Conservation (phyloP, 2,113 vertebrate genomes). For the Osmerus eperlanus region DNA sequence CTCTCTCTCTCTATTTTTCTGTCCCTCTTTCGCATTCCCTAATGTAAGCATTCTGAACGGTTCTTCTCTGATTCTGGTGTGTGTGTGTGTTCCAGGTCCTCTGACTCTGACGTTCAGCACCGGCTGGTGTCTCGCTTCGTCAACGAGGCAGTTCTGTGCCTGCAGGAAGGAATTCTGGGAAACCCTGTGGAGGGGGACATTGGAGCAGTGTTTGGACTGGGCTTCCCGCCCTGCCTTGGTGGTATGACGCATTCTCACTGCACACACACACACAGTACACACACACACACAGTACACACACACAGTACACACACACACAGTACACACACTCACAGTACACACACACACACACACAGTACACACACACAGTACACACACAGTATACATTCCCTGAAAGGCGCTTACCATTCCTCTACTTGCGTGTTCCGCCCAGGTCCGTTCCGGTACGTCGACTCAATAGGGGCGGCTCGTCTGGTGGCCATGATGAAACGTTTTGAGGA, state of each 20-base stretch:
- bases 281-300: neutral
- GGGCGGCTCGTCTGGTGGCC: conserved; percentile 76
- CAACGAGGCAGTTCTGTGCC: conserved; percentile 89
- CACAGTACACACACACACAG: too few relatives aligned
- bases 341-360: neutral
- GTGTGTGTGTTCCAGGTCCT: conserved; percentile 71
- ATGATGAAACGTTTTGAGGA: conserved; percentile 79
- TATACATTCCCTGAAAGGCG: neutral
- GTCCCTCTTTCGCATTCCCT: neutral
- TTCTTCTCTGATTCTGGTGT: neutral
- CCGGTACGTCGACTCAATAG: conserved; percentile 73
- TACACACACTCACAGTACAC: too few relatives aligned
- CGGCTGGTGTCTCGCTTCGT: conserved; percentile 88
- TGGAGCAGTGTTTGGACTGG: conserved; percentile 92
- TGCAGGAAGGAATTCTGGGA: conserved; percentile 91
- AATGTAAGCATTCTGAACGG: neutral
- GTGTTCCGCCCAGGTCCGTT: conserved; percentile 75
- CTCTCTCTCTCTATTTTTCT: conserved; percentile 7
- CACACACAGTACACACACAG: conserved; percentile 1
- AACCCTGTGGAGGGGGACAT: conserved; percentile 90
- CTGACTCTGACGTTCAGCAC: conserved; percentile 91
- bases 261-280: too few relatives aligned
- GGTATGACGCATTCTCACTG: conserved; percentile 61
- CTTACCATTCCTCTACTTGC: too few relatives aligned
- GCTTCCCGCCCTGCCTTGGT: conserved; percentile 92